Base-by-base conservation (phyloP, 2,797 vertebrate species). In the Rhyacichthys aspro region DNA sequence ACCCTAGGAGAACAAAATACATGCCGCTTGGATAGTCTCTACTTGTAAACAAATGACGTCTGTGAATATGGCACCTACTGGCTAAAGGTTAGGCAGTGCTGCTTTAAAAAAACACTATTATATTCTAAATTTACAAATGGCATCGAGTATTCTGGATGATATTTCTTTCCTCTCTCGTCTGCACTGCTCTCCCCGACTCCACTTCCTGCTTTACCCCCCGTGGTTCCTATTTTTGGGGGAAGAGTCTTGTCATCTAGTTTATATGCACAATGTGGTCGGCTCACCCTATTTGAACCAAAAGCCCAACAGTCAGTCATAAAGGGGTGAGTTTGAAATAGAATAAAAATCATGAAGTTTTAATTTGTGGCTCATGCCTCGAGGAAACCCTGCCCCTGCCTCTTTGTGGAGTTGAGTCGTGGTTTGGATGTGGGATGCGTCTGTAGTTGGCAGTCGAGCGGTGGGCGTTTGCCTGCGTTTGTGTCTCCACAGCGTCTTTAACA, bases 401-500 rank as follows among this genome's bases (percentile, higher is more conserved):
- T 5, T 50, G 17, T 37, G 43, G 39, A 43, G 56, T 39, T 5
- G 1, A 42, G 43, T 33, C 58, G 52, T 64, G 55, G 19, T 68
- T 54, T 70, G 43, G 47, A 74, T 75, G 66, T 67, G 65, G 52
- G 57, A 36, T 56, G 54, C 54, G 46, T 55, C 47, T 48, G 43
- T 9, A 8, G 44, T 55, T 70, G 72, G 72, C 72, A 28, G 41
- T 33, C 32, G 49, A 47, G 56, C 59, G 33, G 63, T 41, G 50
- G 17, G 55, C 10, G 68, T 62, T 8, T 54, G 43, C 41, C n/a
- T 32, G 44, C 43, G 41, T 45, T 16, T 50, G 63, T 55, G 55
- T 42, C 37, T 63, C 28, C 72, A 12, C 46, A 71, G 74, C 49
- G 66, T 67, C 70, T 72, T 60, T 61, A 75, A 68, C 81, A 82